phyloP scores from a whole-genome alignment of 2,888 invertebrate species.

The Fragum whitleyi region DNA sequence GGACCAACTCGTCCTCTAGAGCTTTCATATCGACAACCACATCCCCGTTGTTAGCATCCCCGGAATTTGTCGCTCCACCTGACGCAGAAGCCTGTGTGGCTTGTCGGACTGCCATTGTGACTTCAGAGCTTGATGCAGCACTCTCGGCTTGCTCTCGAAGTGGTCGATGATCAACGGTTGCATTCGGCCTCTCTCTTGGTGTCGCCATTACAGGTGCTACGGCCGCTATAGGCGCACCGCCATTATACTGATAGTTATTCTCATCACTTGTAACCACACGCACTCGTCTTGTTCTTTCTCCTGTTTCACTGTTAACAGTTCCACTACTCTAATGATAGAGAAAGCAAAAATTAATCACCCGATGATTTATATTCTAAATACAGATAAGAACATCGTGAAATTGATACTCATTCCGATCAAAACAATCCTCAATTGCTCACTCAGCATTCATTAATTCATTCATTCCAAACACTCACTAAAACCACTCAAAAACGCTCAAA shows the following conservation, averaged over 20 bases:
- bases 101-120: not conserved
- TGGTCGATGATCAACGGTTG: not conserved
- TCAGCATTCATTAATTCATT: no score
- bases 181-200: not conserved
- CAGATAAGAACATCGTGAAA: no score
- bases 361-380: not conserved
- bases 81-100: slow-evolving; percentile 6
- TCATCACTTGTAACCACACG: slow-evolving; percentile 25
- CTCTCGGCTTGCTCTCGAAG: not conserved
- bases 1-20: slow-evolving; percentile 69
- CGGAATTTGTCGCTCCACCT: slow-evolving; percentile 6
- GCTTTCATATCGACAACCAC: slow-evolving; percentile 67
- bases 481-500: no score
- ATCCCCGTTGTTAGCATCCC: not conserved
- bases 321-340: slow-evolving; percentile 58
- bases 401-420: no score
- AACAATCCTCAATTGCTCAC: no score
- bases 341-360: no score
- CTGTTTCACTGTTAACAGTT: slow-evolving; percentile 59
- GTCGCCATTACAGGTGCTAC: slow-evolving; percentile 44
- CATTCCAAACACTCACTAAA: no score
- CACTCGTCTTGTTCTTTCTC: slow-evolving; percentile 49
- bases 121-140: slow-evolving; percentile 15
- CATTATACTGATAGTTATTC: not conserved
- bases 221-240: slow-evolving; percentile 42